Percentiles rank a stretch among this genome's conserved stretches.
These are phyloP conservation scores for Alcis repandata DNA, from an alignment of 2,888 invertebrate genomes.

Conservation along the genomic window DNA sequence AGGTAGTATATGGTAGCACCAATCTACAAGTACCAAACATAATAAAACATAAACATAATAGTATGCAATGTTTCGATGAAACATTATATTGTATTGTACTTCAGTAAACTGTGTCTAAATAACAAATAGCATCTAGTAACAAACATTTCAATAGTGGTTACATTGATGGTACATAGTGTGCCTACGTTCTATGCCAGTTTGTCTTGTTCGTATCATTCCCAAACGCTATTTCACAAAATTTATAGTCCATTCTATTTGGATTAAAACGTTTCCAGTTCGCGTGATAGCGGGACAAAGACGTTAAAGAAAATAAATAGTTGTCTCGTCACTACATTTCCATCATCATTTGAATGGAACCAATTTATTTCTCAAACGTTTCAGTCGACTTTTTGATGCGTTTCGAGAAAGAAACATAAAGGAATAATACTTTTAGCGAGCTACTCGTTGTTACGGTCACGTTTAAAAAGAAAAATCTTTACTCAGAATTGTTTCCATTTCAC, in stretches of 20 bases:
- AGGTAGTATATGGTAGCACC: neutral
- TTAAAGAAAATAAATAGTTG: conserved; percentile 22
- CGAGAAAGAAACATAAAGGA: conserved; percentile 9
- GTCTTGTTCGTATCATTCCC: neutral
- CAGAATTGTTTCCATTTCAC: conserved; percentile 52
- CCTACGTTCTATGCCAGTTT: neutral
- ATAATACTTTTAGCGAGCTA: conserved; percentile 27
- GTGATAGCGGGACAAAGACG: conserved; percentile 18
- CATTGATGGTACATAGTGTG: too few relatives aligned
- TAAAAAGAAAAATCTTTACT: conserved; percentile 48
- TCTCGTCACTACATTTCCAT: conserved; percentile 34
- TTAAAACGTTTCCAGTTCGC: conserved; percentile 14
- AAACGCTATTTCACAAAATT: neutral
- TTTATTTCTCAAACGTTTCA: conserved; percentile 20
- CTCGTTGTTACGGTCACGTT: conserved; percentile 23
- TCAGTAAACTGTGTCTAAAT: too few relatives aligned
- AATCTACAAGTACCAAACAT: too few relatives aligned
- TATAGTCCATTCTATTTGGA: conserved; percentile 12
- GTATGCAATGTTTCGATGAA: too few relatives aligned
- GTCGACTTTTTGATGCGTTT: conserved; percentile 5
- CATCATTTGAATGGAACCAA: conserved; percentile 22
- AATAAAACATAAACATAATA: too few relatives aligned
- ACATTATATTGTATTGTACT: too few relatives aligned
- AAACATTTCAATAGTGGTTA: too few relatives aligned
- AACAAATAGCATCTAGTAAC: too few relatives aligned